Evolutionary conservation across 1,140 invertebrate genomes (phyloP), one percentile per base, ranked within the genome.

Genomic region (Drosophila obscura): DNA sequence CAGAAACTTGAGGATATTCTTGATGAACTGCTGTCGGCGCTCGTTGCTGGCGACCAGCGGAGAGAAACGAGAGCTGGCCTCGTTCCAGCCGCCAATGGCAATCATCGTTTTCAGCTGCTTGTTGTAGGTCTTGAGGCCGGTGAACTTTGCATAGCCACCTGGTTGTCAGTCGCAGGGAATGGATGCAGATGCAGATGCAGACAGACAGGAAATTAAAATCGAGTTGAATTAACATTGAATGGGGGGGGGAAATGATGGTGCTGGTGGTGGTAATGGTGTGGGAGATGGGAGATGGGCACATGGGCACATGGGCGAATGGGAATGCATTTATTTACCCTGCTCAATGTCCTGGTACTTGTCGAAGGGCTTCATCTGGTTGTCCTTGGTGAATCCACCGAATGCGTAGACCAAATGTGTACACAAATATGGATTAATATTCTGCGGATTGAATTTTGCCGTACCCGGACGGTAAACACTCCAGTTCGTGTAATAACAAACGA

Each of bases 101-200:
- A 99, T 93, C 92, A 99, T 92, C 0, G 97, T 97, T 92, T 98
- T 99, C 71, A 99, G 89, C 55, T 96, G 95, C 79, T 97, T 98
- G 93, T 99, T 99, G 92, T 97, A 97, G 0, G 96, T 96, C 92
- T 98, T 99, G 35, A 99, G 93, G 0, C 96, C 96, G 35, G 95
- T 97, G 92, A 99, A 98, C 93, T 98, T 98, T n/a, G 97, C 96
- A 92, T 98, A 98, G 49, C 97, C 97, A 91, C 97, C 97, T 98
- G 80, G n/a, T 58, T 8, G 41, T 11, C 7, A 8, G 2, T 6
- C 5, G 1, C 6, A 22, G 19, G 13, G 2, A 31, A 43, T 31
- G 46, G 2, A 35, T 9, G 45, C 24, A 56, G 5, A 28, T n/a
- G n/a, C n/a, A n/a, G n/a, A 19, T 11, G 5, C 9, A 49, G 57